phyloP scores from a whole-genome alignment of 2,797 vertebrate genomes.

The Characodon lateralis region DNA sequence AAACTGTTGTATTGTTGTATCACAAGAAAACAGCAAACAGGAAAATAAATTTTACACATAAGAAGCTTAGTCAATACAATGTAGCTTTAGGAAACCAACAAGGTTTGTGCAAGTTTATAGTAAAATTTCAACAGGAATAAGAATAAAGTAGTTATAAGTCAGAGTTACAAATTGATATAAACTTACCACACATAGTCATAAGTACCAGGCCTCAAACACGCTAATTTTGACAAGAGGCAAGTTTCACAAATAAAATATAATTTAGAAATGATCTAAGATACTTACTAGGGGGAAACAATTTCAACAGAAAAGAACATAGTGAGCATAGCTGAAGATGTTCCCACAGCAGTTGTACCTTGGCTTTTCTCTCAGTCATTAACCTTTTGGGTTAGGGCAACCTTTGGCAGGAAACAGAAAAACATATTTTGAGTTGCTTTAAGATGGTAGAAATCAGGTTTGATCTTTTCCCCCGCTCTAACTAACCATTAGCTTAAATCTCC shows the following conservation, averaged over 20 bases:
- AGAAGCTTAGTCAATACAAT: too few relatives aligned
- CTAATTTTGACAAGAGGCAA: too few relatives aligned
- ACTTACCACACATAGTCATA: too few relatives aligned
- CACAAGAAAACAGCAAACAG: too few relatives aligned
- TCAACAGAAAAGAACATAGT: not conserved
- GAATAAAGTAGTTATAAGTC: too few relatives aligned
- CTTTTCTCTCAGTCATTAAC: not conserved
- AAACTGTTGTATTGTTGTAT: too few relatives aligned
- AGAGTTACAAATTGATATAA: too few relatives aligned
- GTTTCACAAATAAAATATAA: not conserved
- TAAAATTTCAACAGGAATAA: too few relatives aligned
- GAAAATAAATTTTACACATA: too few relatives aligned
- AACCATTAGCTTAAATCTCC: not conserved
- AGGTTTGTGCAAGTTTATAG: too few relatives aligned
- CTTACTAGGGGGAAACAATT: not conserved
- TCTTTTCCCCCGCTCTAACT: not conserved
- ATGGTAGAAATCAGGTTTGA: not conserved
- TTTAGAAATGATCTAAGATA: not conserved
- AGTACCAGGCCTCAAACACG: too few relatives aligned
- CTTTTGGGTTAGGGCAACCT: not conserved
- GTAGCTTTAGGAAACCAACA: too few relatives aligned
- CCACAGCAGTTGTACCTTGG: not conserved
- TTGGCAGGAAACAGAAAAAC: not conserved
- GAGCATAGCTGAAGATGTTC: not conserved
- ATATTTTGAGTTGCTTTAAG: not conserved